A percentile compares a stretch with the other conserved stretches of the same genome.
These are phyloP conservation scores for Zosterops hypoxanthus DNA, from an alignment of 2,113 vertebrate genomes.

Conservation along the genomic window DNA sequence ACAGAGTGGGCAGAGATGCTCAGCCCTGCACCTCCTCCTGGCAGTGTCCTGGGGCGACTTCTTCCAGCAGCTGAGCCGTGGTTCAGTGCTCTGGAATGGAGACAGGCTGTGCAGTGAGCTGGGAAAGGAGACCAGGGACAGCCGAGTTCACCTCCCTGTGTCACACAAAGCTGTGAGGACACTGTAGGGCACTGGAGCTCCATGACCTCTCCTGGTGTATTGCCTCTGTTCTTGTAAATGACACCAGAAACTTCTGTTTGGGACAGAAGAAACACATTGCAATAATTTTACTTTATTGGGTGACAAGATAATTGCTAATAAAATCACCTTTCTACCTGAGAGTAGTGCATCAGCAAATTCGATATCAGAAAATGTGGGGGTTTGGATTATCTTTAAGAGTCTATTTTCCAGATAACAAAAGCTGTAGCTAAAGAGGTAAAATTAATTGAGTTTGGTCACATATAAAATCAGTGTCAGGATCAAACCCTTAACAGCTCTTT, in stretches of 20 bases:
- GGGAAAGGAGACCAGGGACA: neutral
- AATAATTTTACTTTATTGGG: neutral
- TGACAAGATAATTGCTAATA: neutral
- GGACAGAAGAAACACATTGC: neutral
- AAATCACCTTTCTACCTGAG: neutral
- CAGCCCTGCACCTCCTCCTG: neutral
- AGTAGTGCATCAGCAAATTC: neutral
- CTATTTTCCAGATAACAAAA: neutral
- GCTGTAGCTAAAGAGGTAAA: neutral
- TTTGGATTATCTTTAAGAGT: neutral
- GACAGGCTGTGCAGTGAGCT: neutral
- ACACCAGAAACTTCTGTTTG: neutral
- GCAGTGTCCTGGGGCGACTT: neutral
- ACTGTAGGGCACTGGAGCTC: neutral
- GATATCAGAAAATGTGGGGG: neutral
- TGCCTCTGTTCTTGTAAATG: neutral
- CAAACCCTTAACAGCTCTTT: neutral
- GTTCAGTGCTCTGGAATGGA: neutral
- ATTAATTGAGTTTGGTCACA: neutral
- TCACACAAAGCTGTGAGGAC: neutral
- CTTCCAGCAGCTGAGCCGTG: neutral
- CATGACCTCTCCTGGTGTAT: neutral
- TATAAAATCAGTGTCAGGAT: neutral
- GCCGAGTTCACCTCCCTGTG: accelerated
- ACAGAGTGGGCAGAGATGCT: neutral